Conservation (phyloP, 2,888 invertebrate genomes). For the Agrotis clavis region DNA sequence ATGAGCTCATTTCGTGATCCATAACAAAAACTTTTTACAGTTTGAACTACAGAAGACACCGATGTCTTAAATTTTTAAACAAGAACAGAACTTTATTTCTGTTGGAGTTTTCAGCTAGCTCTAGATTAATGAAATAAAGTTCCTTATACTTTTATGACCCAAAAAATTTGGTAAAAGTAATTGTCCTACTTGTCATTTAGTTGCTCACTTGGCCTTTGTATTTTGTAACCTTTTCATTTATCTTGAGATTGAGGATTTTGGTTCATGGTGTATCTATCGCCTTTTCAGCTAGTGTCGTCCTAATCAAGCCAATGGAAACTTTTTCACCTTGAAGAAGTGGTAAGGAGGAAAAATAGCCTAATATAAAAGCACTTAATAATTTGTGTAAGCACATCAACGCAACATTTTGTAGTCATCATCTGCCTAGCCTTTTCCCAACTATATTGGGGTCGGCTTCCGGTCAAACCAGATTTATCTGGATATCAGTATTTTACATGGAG, state of each 20-base stretch:
- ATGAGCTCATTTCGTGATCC: background rate
- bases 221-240: background rate
- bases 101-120: background rate
- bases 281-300: too few species aligned
- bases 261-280: background rate
- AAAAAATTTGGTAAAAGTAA: background rate
- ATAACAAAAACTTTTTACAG: background rate
- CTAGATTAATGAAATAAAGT: background rate
- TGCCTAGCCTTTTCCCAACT: too few species aligned
- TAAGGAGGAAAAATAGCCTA: background rate
- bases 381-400: background rate
- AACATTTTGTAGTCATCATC: slow-evolving; percentile 8
- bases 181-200: too few species aligned
- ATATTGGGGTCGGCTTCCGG: too few species aligned
- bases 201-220: too few species aligned
- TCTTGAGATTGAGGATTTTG: background rate
- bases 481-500: too few species aligned
- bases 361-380: too few species aligned
- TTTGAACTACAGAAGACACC: background rate
- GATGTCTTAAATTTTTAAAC: slow-evolving; percentile 19
- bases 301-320: too few species aligned
- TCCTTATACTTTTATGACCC: background rate
- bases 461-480: too few species aligned
- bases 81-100: background rate
- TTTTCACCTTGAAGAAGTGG: too few species aligned